Conservation (phyloP, 2,888 invertebrate species). For the Volucella zonaria region DNA sequence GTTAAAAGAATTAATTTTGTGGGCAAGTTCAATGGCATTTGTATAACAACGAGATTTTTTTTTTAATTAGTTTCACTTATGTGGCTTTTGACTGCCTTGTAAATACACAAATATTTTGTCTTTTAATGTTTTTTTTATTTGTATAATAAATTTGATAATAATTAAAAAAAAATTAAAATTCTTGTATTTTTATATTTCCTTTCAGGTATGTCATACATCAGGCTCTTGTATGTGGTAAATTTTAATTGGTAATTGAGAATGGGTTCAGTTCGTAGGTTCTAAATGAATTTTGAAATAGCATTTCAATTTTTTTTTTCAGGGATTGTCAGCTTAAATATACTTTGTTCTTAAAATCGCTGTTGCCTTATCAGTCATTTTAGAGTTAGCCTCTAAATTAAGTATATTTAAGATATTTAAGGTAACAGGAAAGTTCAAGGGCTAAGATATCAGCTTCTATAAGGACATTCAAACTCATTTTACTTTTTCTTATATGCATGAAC, state of each 20-base stretch:
- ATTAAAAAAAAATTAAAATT: not conserved
- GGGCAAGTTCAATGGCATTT: conserved; percentile 32
- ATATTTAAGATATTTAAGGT: too few relatives aligned
- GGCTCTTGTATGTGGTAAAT: not conserved
- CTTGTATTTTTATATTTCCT: not conserved
- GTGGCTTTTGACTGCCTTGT: not conserved
- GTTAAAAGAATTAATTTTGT: not conserved
- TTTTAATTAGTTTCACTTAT: not conserved
- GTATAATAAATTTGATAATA: not conserved
- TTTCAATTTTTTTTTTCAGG: too few relatives aligned
- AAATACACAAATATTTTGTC: not conserved
- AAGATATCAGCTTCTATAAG: too few relatives aligned
- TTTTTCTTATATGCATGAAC: too few relatives aligned
- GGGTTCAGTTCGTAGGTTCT: not conserved
- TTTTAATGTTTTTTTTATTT: not conserved
- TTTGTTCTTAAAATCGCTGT: too few relatives aligned
- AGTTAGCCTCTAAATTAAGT: too few relatives aligned
- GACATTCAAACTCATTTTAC: too few relatives aligned
- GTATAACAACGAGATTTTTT: not conserved
- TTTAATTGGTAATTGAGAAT: too few relatives aligned
- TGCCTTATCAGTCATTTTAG: too few relatives aligned
- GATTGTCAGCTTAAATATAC: too few relatives aligned
- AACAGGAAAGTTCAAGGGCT: too few relatives aligned
- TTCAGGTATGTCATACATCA: not conserved
- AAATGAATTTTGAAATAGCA: too few relatives aligned